A percentile compares a stretch with the other conserved stretches of the same genome.
Evolutionary conservation across 2,888 invertebrate genomes (phyloP).

Genomic region (Drosophila recens): DNA sequence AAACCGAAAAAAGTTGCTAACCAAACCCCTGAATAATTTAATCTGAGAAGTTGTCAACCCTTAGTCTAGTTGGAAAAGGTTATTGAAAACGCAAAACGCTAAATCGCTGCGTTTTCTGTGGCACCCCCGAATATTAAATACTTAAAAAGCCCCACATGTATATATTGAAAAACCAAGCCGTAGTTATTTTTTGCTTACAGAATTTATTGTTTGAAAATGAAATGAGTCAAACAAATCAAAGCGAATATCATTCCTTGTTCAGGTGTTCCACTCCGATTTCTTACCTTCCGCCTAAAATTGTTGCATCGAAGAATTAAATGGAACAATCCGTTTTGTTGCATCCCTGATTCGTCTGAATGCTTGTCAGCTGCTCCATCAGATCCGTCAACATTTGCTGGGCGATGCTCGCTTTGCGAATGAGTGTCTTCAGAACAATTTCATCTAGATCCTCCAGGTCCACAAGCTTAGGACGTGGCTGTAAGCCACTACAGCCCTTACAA

Average conservation of each 20-base stretch:
- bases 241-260: not conserved
- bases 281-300: not conserved
- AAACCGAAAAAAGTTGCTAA: no score
- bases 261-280: not conserved
- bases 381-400: conserved; percentile 62
- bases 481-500: conserved; percentile 57
- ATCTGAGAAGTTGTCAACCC: no score
- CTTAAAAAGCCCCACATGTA: no score
- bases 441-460: conserved; percentile 66
- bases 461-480: conserved; percentile 25
- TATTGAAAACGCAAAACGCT: no score
- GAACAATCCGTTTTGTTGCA: not conserved
- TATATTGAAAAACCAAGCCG: no score
- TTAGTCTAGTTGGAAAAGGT: no score
- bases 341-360: conserved; percentile 19
- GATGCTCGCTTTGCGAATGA: conserved; percentile 53
- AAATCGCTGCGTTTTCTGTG: no score
- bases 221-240: not conserved
- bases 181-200: not conserved
- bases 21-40: no score
- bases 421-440: conserved; percentile 33
- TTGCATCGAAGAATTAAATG: not conserved
- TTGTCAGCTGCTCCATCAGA: conserved; percentile 49
- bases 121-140: no score
- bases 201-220: not conserved